Evolutionary conservation across 2,888 invertebrate genomes (phyloP), one percentile per base, ranked within the genome.

Genomic region (Oxycera nigricornis): DNA sequence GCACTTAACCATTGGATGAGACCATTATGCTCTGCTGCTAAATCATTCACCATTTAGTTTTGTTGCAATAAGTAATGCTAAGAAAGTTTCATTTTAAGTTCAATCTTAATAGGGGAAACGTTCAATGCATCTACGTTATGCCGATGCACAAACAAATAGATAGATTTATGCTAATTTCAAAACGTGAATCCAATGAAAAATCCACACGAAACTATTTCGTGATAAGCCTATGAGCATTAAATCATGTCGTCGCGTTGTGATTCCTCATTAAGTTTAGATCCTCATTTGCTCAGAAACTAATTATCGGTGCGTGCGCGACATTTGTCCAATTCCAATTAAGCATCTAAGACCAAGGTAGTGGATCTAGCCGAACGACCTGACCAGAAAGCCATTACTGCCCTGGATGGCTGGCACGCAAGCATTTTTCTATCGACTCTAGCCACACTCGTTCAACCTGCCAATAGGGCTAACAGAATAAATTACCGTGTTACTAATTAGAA

Each of bases 401-500:
- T n/a, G n/a, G n/a, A n/a, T n/a, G n/a, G 24, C 50, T 4, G 46
- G 35, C 70, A 70, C 70, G 70, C 70, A 70, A 70, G 22, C 35
- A 52, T 31, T 70, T 70, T 52, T 28, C 6, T 31, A 22, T 14
- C 3, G 6, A 20, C 35, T 22, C 14, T 46, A n/a, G 11, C 14
- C 17, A 14, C 46, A 46, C 3, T 3, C 14, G 3, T 46, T 46
- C 17, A 7, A 46, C 17, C 35, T 3, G 46, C 46, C 46, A 59
- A 72, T 59, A 59, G 22, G 41, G 26, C 28, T 39, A 39, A 72
- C n/a, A 72, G 62, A 73, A 73, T 73, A 50, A 73, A 73, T 73
- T 61, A 73, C 61, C 59, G 41, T 24, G 26, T 61, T 73, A 62
- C 73, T 73, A 73, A 73, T 73, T 73, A 73, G 61, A 73, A 73